Evolutionary conservation across 2,888 invertebrate species (phyloP), one percentile per base, ranked within the genome.

Genomic region (Serrognathus titanus): DNA sequence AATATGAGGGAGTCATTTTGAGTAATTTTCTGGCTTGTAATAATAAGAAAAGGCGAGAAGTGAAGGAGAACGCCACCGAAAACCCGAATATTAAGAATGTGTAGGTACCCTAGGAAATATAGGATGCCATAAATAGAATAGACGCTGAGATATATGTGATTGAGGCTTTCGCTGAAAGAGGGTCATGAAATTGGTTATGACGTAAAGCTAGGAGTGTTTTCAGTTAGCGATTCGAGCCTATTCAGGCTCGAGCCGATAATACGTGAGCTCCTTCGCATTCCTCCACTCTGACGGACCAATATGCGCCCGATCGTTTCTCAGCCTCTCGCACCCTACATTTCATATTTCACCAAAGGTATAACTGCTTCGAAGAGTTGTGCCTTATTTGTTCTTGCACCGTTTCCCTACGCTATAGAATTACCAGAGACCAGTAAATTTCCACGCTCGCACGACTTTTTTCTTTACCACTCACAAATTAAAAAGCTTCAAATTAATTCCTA

Each of bases 111-210:
- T 55, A 65, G 68, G 52, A 63, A 63, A 68, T 69, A 66, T 66
- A 65, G 65, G 67, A 68, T 68, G 66, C 68, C 69, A 70, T 72
- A 73, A 72, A 73, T 71, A 71, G 70, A 70, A 71, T 69, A 71
- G 67, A 67, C 69, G 68, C 66, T 63, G 66, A 67, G 69, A 72
- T 72, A 71, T 72, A 70, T 69, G 69, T 68, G 69, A 71, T 68
- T 69, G 70, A 67, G 68, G 68, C 68, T 67, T 67, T 66, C 66
- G 63, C 54, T 56, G 62, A 63, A 68, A 68, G 67, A 67, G 68
- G 67, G 65, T 63, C 63, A 66, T 65, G 66, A 69, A 69, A 71
- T 71, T 71, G 69, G 69, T 70, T 71, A 69, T 71, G 68, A 68
- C 66, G 65, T 64, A 66, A 67, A 69, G 66, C 62, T 65, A 64